Percentiles rank a stretch among this genome's conserved stretches.
These are phyloP conservation scores for Acyrthosiphon pisum DNA, from an alignment of 1,140 invertebrate genomes.

Conservation along the genomic window DNA sequence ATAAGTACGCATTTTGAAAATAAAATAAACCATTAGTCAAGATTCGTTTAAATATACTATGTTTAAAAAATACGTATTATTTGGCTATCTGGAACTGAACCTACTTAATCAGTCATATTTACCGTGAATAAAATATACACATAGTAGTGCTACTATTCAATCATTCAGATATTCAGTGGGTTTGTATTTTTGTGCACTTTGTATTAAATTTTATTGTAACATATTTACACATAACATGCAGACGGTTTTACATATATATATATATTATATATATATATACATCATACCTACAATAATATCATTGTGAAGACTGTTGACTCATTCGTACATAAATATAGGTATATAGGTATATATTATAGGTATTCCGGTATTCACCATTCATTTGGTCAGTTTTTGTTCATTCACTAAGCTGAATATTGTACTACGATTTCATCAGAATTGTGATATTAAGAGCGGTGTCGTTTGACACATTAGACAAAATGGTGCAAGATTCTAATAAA, in stretches of 20 bases:
- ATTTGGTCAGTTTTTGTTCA: neutral
- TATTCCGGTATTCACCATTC: neutral
- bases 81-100: neutral
- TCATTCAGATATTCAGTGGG: neutral
- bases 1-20: neutral
- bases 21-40: neutral
- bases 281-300: neutral
- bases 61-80: neutral
- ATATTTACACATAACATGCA: too few relatives aligned
- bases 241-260: neutral
- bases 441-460: neutral
- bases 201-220: neutral
- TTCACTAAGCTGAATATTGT: neutral
- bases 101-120: neutral
- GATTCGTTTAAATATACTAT: neutral
- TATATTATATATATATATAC: too few relatives aligned
- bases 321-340: neutral
- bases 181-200: neutral
- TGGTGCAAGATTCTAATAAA: neutral
- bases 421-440: neutral
- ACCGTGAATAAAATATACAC: neutral
- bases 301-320: neutral
- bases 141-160: too few relatives aligned
- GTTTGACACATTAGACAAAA: neutral
- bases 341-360: too few relatives aligned